Conservation (phyloP, 2,113 vertebrate species). For the Myotis brandtii region DNA sequence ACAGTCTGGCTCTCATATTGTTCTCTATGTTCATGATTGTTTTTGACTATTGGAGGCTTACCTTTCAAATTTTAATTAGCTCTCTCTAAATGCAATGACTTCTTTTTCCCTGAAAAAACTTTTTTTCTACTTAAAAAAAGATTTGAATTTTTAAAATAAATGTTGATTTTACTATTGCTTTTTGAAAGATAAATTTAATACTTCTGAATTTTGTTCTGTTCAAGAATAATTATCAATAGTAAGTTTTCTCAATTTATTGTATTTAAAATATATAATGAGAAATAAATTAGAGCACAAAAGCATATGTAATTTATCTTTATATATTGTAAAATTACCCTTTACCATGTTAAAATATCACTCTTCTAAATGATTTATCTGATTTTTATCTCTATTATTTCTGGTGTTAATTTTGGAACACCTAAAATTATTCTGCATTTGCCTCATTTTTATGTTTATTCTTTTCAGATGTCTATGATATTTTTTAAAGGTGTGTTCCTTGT, state of each 20-base stretch:
- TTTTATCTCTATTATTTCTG: conserved; percentile 8
- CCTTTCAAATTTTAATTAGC: conserved; percentile 45
- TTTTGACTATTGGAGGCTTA: background rate
- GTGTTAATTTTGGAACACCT: background rate
- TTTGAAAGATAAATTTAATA: conserved; percentile 21
- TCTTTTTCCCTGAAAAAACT: background rate
- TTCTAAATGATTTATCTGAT: background rate
- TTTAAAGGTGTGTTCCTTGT: background rate
- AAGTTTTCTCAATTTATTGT: background rate
- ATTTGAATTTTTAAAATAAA: background rate
- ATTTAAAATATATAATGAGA: background rate
- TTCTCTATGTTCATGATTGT: background rate
- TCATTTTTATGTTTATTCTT: background rate
- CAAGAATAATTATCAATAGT: background rate
- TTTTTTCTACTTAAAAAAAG: background rate
- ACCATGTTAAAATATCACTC: background rate
- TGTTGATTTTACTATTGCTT: background rate
- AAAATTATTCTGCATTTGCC: background rate
- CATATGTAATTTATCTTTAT: background rate
- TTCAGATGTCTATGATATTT: background rate
- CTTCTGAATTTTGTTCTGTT: background rate
- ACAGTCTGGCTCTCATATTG: background rate
- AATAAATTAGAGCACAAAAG: background rate
- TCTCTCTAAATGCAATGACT: background rate
- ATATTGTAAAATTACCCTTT: background rate